phyloP scores from a whole-genome alignment of 1,140 invertebrate genomes.

The Megalonaias nervosa region DNA sequence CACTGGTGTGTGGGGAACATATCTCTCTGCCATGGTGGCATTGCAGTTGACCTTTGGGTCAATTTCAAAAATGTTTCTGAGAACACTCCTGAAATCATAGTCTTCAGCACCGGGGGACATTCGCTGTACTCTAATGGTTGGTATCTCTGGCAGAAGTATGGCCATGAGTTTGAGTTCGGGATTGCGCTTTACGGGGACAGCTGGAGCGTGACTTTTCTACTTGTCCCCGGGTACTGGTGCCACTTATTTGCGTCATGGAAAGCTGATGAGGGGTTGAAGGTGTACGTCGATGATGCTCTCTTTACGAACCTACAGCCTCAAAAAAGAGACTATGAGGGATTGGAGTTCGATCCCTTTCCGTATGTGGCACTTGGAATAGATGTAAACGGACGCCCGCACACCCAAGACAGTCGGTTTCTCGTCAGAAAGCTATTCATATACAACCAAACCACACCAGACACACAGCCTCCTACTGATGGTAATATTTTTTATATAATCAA shows the following conservation, averaged over 20 bases:
- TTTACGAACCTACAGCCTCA: constrained; percentile 4
- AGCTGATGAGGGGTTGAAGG: background rate
- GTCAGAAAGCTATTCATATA: constrained; percentile 19
- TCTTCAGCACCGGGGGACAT: constrained; percentile 26
- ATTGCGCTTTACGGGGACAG: constrained; percentile 14
- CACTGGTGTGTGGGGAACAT: constrained; percentile 36
- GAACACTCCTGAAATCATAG: constrained; percentile 22
- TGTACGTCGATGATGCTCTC: constrained; percentile 15
- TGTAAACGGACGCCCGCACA: constrained; percentile 6
- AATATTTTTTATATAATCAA: background rate
- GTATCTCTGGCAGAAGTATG: constrained; percentile 24
- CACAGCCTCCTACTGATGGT: background rate
- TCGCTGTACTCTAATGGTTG: constrained; percentile 34
- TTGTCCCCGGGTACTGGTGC: constrained; percentile 9
- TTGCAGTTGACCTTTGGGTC: constrained; percentile 27
- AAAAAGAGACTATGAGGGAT: constrained; percentile 9
- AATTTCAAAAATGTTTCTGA: constrained; percentile 28
- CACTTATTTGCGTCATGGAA: constrained; percentile 24
- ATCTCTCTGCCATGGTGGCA: constrained; percentile 9
- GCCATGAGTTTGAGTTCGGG: constrained; percentile 30
- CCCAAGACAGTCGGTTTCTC: constrained; percentile 6
- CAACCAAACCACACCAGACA: constrained; percentile 4
- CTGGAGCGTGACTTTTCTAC: constrained; percentile 15
- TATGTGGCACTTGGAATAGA: constrained; percentile 15
- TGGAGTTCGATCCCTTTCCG: constrained; percentile 23